Evolutionary conservation across 2,888 invertebrate species (phyloP), one percentile per base, ranked within the genome.

Genomic region (Drosophila mayaguana): DNA sequence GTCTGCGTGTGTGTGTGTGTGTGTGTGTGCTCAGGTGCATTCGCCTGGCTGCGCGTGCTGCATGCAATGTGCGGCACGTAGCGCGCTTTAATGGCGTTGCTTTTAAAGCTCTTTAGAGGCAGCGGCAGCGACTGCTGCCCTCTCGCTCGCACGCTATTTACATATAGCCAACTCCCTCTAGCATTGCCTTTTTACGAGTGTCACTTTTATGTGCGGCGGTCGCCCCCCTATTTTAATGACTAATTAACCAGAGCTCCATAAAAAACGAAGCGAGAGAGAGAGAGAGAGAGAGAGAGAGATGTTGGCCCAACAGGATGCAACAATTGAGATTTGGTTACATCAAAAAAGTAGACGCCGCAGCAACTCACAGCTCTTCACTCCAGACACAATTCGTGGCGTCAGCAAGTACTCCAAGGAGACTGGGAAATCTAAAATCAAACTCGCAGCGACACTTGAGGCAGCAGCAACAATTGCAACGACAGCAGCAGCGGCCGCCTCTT

Each of bases 21-120:
- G 51, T 56, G 73, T 67, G 64, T 67, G 62, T 61, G 78, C 75
- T 86, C 83, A 83, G 83, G 88, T 85, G 89, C 89, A 89, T 78
- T 66, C 56, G 65, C 43, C 61, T 53, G 50, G 56, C 67, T 72
- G 63, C 63, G 81, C 84, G 86, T 88, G 84, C 76, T 80, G 84
- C 84, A 84, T 84, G 84, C 84, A 83, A 84, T 64, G 78, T 66
- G 78, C 82, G 69, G 65, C 68, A 66, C 60, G 67, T 38, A 46
- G 66, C 48, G 40, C 72, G 64, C 86, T 88, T 84, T 84, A 84
- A 84, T 84, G 84, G 84, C 88, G 84, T 88, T 78, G 87, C 63
- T 75, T 83, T 84, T 88, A 84, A 88, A 88, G 88, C 75, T 83
- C 78, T 73, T 64, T 67, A 69, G 76, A 64, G 70, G 16, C 34